Percentiles rank a stretch among this genome's conserved stretches.
Evolutionary conservation across 1,140 invertebrate species (phyloP).

Genomic region (Geopemphigus sp.): DNA sequence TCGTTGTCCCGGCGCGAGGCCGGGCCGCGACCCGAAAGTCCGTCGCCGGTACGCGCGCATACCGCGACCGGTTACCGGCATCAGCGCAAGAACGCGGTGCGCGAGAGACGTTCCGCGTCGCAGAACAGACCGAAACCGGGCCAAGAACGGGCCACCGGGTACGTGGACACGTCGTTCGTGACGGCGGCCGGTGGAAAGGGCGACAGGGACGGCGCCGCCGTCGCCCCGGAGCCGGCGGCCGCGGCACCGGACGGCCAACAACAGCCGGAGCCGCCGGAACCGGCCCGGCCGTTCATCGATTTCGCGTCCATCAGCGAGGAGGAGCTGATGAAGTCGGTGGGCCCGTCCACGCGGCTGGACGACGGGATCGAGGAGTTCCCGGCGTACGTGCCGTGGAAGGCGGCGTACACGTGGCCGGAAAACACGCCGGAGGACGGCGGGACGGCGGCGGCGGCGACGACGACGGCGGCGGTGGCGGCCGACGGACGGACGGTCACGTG

Average conservation of each 20-base stretch:
- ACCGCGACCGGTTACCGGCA: background rate
- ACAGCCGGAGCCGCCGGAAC: too few relatives aligned
- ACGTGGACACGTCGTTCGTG: background rate
- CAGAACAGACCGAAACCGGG: background rate
- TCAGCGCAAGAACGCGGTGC: background rate
- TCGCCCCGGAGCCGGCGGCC: too few relatives aligned
- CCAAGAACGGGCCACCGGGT: background rate
- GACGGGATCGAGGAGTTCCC: background rate
- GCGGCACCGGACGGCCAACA: too few relatives aligned
- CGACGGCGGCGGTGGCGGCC: background rate
- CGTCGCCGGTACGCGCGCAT: background rate
- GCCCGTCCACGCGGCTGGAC: background rate
- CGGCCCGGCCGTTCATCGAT: background rate
- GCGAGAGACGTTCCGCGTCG: background rate
- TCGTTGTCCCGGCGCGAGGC: background rate
- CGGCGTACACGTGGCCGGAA: background rate
- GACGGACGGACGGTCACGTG: background rate
- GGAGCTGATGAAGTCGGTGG: background rate
- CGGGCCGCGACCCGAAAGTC: background rate
- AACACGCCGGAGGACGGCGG: background rate
- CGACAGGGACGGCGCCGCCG: too few relatives aligned
- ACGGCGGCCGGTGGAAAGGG: background rate
- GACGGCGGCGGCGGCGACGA: background rate
- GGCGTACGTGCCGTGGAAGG: constrained; percentile 2
- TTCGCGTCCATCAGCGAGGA: background rate